Evolutionary conservation across 2,113 vertebrate genomes (phyloP).

Genomic region (Pelmatolapia mariae): DNA sequence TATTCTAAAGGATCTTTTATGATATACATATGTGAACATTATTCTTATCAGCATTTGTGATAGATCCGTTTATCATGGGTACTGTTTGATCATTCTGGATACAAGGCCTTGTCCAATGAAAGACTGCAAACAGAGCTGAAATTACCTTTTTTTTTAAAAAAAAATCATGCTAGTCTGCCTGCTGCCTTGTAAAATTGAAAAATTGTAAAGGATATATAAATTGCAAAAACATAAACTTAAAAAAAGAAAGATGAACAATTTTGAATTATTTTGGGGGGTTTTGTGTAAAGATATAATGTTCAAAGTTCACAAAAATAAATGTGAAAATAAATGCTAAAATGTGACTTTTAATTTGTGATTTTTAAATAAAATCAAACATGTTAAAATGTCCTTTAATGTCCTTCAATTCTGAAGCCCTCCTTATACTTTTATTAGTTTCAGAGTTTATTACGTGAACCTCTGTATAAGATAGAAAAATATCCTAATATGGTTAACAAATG

Average conservation of each 20-base stretch:
- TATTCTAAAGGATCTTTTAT: not conserved
- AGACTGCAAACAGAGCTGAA: not conserved
- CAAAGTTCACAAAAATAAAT: not conserved
- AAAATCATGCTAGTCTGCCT: not conserved
- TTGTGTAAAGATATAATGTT: not conserved
- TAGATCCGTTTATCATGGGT: not conserved
- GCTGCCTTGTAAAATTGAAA: not conserved
- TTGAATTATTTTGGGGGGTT: fast-evolving
- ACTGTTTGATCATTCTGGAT: not conserved
- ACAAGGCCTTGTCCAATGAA: not conserved
- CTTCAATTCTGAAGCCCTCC: no score
- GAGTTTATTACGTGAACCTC: not conserved
- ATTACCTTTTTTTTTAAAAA: not conserved
- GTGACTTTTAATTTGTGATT: not conserved
- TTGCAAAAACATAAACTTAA: not conserved
- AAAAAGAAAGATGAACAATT: not conserved
- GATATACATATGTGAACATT: not conserved
- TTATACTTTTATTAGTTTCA: no score
- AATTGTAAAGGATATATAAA: not conserved
- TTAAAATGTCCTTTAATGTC: not conserved
- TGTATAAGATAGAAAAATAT: not conserved
- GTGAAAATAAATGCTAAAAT: not conserved
- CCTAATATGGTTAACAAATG: not conserved
- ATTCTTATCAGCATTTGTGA: not conserved
- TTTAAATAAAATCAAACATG: no score